phyloP scores from a whole-genome alignment of 2,888 invertebrate genomes.

The Catocala sponsa region DNA sequence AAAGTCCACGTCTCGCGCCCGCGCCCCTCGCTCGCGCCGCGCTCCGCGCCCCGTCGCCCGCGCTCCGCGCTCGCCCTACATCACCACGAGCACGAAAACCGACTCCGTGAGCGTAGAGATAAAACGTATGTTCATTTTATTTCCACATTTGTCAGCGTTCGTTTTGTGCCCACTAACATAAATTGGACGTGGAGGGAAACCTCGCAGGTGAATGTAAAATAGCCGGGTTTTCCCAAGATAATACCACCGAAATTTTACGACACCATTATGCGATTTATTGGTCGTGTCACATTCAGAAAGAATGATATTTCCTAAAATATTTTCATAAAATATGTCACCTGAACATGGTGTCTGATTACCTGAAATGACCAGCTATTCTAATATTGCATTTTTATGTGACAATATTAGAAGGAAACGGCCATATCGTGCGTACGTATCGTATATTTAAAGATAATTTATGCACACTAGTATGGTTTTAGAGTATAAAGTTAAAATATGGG shows the following conservation, averaged over 20 bases:
- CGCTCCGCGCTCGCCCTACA: conserved; percentile 42
- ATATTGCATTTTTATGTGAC: conserved; percentile 9
- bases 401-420: neutral
- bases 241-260: conserved; percentile 86
- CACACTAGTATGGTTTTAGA: no score
- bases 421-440: no score
- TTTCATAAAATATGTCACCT: conserved; percentile 62
- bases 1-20: conserved; percentile 52
- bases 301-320: conserved; percentile 77
- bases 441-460: no score
- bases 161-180: conserved; percentile 88
- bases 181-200: conserved; percentile 87
- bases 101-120: conserved; percentile 81
- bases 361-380: conserved; percentile 12
- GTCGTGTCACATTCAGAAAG: conserved; percentile 81
- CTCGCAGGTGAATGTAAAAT: conserved; percentile 88
- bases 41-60: conserved; percentile 39
- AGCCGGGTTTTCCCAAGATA: conserved; percentile 87
- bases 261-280: conserved; percentile 87
- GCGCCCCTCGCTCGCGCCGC: conserved; percentile 35
- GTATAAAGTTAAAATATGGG: neutral
- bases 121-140: conserved; percentile 88
- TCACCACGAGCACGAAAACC: conserved; percentile 71
- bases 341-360: conserved; percentile 31
- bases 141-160: conserved; percentile 88